Base-by-base conservation (phyloP, 2,797 vertebrate genomes). In the Liparis tanakae region DNA sequence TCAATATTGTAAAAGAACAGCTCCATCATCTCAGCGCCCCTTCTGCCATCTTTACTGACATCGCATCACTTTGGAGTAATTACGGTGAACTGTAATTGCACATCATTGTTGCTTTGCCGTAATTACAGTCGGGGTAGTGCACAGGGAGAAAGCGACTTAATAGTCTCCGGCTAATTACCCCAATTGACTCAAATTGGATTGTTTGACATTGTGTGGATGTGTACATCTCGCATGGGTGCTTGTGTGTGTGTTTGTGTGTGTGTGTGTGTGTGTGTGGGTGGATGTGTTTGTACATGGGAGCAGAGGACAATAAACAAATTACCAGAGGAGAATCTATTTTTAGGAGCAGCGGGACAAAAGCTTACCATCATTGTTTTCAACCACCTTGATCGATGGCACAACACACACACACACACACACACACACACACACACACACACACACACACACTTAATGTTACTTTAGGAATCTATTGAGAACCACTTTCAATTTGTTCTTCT, bases 131-230 rank as follows among this genome's bases (percentile, higher is more conserved):
- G 82, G 77, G 81, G 83, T 87, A 74, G 73, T 85, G 85, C 82
- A 86, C 75, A 46, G 78, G 58, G 79, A 85, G 87, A 87, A 87
- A 89, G 85, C 60, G 72, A 70, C 77, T 80, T 91, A 88, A 91
- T 88, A 77, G 87, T 83, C 78, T 82, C 74, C 53, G 85, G 83
- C 81, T 90, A 92, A 92, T 93, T 91, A 90, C 81, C 85, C 86
- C 83, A 86, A 88, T 87, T 87, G 89, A 85, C 79, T 83, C 74
- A 91, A 91, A 92, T 88, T 92, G 84, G 85, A 86, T 86, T 90
- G 81, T 85, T 85, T 89, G 86, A 85, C 82, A 78, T 80, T 82
- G 72, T 72, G 68, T 63, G 63, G 60, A 74, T 69, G 81, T 76
- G 72, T 66, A 63, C 48, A 66, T 79, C 3, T 55, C 64, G 20